A percentile compares a stretch with the other conserved stretches of the same genome.
Conservation (phyloP, 1,140 invertebrate genomes). For the Caerostris extrusa region DNA sequence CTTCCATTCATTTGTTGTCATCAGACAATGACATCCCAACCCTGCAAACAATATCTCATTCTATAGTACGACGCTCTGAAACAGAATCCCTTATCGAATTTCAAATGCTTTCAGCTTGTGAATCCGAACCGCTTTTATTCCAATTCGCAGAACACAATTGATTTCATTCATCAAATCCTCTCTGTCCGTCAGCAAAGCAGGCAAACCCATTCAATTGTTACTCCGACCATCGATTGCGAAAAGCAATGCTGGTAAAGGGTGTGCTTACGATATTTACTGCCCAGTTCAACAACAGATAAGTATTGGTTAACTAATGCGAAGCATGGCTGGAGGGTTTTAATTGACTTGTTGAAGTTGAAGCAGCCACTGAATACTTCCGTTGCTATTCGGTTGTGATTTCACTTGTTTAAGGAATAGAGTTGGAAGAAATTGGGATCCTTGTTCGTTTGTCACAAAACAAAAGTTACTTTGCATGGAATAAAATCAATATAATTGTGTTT, state of each 20-base stretch:
- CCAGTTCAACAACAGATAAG: neutral
- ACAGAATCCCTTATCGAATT: neutral
- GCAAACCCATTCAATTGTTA: neutral
- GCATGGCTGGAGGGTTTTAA: neutral
- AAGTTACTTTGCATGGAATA: too few species aligned
- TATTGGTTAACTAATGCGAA: neutral
- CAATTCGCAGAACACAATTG: neutral
- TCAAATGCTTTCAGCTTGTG: neutral
- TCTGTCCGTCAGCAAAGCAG: neutral
- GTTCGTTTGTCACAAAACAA: too few species aligned
- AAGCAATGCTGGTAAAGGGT: neutral
- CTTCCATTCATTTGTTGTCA: neutral
- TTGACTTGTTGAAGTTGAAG: neutral
- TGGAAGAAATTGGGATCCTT: too few species aligned
- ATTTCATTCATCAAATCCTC: constrained; percentile 22
- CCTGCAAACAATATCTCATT: neutral
- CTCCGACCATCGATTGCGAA: neutral
- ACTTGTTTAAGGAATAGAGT: too few species aligned
- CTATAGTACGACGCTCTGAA: neutral
- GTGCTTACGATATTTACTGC: neutral
- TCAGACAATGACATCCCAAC: neutral
- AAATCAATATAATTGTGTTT: too few species aligned
- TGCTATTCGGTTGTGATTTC: too few species aligned
- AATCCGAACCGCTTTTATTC: neutral
- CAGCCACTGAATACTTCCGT: too few species aligned